Evolutionary conservation across 2,888 invertebrate species (phyloP), one percentile per base, ranked within the genome.

Genomic region (Marronus borbonicus): DNA sequence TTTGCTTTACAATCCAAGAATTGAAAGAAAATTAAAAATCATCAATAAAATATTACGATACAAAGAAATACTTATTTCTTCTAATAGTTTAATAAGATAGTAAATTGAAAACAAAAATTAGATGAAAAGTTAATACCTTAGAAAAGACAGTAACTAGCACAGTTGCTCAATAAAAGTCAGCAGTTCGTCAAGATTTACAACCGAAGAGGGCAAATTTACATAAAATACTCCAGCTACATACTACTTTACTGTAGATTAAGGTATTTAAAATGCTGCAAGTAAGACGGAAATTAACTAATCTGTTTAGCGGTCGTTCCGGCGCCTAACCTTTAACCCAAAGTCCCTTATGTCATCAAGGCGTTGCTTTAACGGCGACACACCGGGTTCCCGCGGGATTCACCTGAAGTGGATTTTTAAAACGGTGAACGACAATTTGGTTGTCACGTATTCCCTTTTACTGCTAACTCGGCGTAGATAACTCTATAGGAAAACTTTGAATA

Each of bases 341-440:
- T 83, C 84, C 84, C 84, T 81, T 78, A 84, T 81, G 84, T 84
- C 84, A 84, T 84, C 84, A 84, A 82, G 83, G 78, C 69, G 78
- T 75, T 74, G 81, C 81, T 80, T 81, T 81, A 76, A 78, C 69
- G 72, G 70, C 72, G 52, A 44, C 69, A 62, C 60, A 72, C 62
- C 49, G 36, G 36, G 60, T 31, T 81, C 80, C 79, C 81, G 55
- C 60, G 80, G 64, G 81, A 80, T 79, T 78, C 74, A 81, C 83
- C 83, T 83, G 83, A 82, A 80, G 78, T 80, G 78, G 79, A 78
- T 80, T 81, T 82, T 74, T 74, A 74, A 74, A 74, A 74, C 44
- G 44, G 72, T n/a, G 24, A 24, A 74, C 44, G 60, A 62, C 72
- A 44, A 60, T 74, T 74, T 58, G 62, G 60, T 39, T 20, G 8